phyloP scores from a whole-genome alignment of 2,113 vertebrate species.

The Proterorhinus semilunaris region DNA sequence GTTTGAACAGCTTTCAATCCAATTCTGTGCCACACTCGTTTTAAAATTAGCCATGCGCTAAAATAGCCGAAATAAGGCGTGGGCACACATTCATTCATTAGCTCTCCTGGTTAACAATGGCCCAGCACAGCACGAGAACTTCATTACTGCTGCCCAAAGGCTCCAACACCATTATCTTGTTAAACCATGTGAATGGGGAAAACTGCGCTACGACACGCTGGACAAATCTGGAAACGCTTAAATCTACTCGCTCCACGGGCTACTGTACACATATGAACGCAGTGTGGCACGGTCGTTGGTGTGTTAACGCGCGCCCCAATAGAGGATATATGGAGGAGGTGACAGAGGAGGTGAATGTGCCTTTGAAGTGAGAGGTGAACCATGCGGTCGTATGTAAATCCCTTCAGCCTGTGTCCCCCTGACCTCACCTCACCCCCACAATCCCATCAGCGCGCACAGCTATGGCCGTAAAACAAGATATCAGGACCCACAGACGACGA shows the following conservation, averaged over 20 bases:
- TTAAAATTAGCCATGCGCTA: background rate
- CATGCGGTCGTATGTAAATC: conserved; percentile 59
- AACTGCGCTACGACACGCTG: conserved; percentile 13
- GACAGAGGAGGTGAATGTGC: conserved; percentile 39
- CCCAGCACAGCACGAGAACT: conserved; percentile 41
- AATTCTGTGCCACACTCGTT: background rate
- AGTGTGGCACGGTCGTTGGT: conserved; percentile 52
- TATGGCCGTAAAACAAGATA: conserved; percentile 25
- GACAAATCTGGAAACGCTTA: conserved; percentile 38
- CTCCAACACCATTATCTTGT: conserved; percentile 31
- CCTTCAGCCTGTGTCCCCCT: conserved; percentile 47
- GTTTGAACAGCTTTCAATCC: background rate
- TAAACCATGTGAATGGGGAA: conserved; percentile 49
- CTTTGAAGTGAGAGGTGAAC: conserved; percentile 64
- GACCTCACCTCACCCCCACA: conserved; percentile 49
- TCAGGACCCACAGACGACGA: conserved; percentile 9
- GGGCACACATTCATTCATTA: conserved; percentile 31
- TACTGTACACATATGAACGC: conserved; percentile 18
- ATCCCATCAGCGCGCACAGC: conserved; percentile 19
- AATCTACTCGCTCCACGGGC: background rate
- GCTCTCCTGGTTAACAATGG: conserved; percentile 33
- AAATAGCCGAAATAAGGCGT: background rate
- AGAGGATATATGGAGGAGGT: conserved; percentile 29
- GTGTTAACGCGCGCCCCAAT: conserved; percentile 4
- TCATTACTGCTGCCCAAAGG: conserved; percentile 32